Percentiles rank a stretch among this genome's conserved stretches.
Conservation (phyloP, 2,113 vertebrate species). For the Xiphophorus hellerii region DNA sequence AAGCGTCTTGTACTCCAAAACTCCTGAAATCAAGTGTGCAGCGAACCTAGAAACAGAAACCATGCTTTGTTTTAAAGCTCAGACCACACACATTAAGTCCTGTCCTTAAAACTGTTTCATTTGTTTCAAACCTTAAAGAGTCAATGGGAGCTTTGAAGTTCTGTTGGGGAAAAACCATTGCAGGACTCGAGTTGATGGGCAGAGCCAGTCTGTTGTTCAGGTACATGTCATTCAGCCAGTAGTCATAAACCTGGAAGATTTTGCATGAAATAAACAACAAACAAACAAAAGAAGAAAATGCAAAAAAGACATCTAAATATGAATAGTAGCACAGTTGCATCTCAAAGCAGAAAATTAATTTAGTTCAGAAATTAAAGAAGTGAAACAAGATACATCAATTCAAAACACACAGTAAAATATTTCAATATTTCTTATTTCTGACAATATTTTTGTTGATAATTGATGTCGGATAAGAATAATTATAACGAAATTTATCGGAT, state of each 20-base stretch:
- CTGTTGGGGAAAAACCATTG: constrained; percentile 89
- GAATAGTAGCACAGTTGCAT: background rate
- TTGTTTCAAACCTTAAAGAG: constrained; percentile 84
- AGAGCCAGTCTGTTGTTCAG: constrained; percentile 90
- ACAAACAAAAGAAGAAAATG: background rate
- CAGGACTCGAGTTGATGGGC: constrained; percentile 94
- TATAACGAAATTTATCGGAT: too few relatives aligned
- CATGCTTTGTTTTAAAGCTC: too few relatives aligned
- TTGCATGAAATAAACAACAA: background rate
- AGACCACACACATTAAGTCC: background rate
- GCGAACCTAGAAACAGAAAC: constrained; percentile 84
- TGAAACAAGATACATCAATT: background rate
- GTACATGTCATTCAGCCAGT: constrained; percentile 98
- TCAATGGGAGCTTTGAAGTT: constrained; percentile 87
- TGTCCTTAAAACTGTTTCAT: background rate
- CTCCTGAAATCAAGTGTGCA: constrained; percentile 91
- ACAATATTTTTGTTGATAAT: background rate
- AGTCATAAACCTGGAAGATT: constrained; percentile 85
- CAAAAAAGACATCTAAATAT: background rate
- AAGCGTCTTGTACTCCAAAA: constrained; percentile 92
- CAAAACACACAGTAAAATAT: background rate
- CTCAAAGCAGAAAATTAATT: background rate
- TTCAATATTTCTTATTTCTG: background rate
- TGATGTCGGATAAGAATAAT: background rate
- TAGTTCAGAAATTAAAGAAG: background rate